A percentile compares a stretch with the other conserved stretches of the same genome.
phyloP scores from a whole-genome alignment of 1,140 invertebrate species.

The Papilio aristodemus region DNA sequence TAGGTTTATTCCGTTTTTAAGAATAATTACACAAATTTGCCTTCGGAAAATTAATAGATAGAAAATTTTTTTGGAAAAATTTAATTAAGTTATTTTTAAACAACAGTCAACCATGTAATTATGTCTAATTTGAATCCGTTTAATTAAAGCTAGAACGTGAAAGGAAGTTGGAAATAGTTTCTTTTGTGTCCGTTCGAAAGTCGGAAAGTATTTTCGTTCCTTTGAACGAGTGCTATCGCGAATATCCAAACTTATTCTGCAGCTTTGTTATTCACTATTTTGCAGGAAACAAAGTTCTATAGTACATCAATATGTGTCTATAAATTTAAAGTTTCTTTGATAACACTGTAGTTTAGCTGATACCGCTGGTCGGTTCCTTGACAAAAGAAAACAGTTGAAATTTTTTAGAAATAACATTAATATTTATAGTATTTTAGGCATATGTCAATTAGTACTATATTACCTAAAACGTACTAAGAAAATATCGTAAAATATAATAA shows the following conservation, averaged over 20 bases:
- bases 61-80: slow-evolving; percentile 3
- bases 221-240: not conserved
- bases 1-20: not conserved
- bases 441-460: too few species aligned
- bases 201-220: slow-evolving; percentile 11
- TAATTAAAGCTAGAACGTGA: slow-evolving; percentile 24
- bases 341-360: too few species aligned
- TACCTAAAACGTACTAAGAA: too few species aligned
- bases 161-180: not conserved
- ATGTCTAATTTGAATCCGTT: slow-evolving; percentile 9
- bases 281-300: too few species aligned
- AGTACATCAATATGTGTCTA: not conserved
- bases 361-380: too few species aligned
- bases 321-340: too few species aligned
- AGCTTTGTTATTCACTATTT: not conserved
- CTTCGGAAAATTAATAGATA: not conserved
- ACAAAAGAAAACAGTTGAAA: too few species aligned
- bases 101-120: slow-evolving; percentile 1
- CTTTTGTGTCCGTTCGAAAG: slow-evolving; percentile 15
- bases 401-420: too few species aligned
- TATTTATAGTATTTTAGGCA: too few species aligned
- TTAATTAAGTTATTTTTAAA: not conserved
- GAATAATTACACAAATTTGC: not conserved
- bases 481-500: too few species aligned
- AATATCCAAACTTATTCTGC: slow-evolving; percentile 5